These are phyloP conservation scores for Odocoileus hemionus DNA, from an alignment of 2,113 vertebrate genomes.

Conservation along the genomic window DNA sequence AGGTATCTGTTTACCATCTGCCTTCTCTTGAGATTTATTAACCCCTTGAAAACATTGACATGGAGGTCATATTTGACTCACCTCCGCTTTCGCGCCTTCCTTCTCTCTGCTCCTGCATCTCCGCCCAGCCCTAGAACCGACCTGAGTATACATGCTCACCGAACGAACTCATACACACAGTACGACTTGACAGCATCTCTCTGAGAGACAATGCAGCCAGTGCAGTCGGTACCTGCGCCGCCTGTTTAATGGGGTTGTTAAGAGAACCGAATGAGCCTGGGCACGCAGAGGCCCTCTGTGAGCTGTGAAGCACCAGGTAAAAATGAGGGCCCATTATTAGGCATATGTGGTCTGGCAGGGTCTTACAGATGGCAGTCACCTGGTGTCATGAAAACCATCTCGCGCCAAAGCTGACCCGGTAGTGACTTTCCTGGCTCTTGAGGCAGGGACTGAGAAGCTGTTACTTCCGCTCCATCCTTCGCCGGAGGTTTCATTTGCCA, in stretches of 20 bases:
- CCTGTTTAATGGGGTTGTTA: constrained; percentile 41
- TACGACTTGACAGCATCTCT: background rate
- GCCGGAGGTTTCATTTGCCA: background rate
- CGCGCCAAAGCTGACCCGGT: background rate
- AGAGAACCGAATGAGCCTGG: constrained; percentile 46
- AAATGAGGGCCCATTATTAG: constrained; percentile 41
- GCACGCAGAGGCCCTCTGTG: background rate
- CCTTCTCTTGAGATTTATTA: background rate
- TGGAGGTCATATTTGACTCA: background rate
- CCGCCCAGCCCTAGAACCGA: background rate
- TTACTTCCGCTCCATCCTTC: background rate
- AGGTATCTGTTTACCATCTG: background rate
- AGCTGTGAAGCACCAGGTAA: constrained; percentile 40
- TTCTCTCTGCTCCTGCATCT: background rate
- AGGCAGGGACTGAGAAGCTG: background rate
- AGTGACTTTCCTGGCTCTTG: background rate
- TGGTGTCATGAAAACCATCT: constrained; percentile 29
- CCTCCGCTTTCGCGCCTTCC: background rate
- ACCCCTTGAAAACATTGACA: background rate
- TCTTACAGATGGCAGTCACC: constrained; percentile 55
- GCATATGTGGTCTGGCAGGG: constrained; percentile 46
- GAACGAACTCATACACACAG: background rate
- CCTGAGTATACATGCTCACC: accelerated
- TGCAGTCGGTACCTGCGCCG: background rate
- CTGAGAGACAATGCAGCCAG: background rate